phyloP scores from a whole-genome alignment of 1,140 invertebrate genomes.

The Drosophila mayri region DNA sequence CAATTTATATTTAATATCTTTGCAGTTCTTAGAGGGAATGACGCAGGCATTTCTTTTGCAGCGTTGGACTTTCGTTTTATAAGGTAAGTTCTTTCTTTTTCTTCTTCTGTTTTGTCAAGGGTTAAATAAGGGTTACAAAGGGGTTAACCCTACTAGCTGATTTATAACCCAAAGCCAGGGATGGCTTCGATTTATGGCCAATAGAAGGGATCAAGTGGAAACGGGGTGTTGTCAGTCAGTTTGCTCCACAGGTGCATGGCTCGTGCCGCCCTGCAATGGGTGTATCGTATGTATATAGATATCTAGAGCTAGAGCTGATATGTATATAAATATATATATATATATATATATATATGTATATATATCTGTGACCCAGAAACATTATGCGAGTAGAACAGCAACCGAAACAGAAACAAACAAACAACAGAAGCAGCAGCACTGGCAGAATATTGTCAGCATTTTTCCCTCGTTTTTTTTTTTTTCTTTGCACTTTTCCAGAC shows the following conservation, averaged over 20 bases:
- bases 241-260: constrained; percentile 22
- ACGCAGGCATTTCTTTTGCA: constrained; percentile 85
- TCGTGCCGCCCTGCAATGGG: constrained; percentile 1
- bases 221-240: background rate
- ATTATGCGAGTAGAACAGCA: constrained; percentile 64
- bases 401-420: constrained; percentile 47
- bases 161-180: constrained; percentile 2
- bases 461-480: constrained; percentile 1
- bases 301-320: constrained; percentile 6
- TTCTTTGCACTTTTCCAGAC: constrained; percentile 58
- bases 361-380: constrained; percentile 74
- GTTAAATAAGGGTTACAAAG: background rate
- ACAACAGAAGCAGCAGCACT: constrained; percentile 27
- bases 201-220: background rate
- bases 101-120: background rate
- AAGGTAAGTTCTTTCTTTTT: constrained; percentile 68
- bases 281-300: constrained; percentile 12
- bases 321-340: constrained; percentile 10
- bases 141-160: background rate
- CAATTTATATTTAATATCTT: constrained; percentile 31
- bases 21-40: constrained; percentile 83
- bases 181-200: constrained; percentile 30
- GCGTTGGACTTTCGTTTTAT: constrained; percentile 85
- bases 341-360: constrained; percentile 1
- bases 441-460: constrained; percentile 73